Evolutionary conservation across 1,140 invertebrate species (phyloP).

Genomic region (Hycleus cichorii): DNA sequence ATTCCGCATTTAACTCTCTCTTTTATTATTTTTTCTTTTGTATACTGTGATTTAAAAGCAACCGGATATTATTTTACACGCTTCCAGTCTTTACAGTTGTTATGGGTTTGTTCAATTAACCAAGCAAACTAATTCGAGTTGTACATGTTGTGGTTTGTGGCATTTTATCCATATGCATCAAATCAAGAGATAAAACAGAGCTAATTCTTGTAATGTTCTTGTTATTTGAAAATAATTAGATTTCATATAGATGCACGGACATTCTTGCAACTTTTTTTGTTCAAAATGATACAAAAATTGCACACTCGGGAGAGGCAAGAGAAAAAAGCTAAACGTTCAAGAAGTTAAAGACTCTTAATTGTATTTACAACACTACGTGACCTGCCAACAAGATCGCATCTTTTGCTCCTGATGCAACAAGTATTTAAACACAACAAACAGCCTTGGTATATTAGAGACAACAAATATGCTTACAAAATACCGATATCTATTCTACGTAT

Average conservation of each 20-base stretch:
- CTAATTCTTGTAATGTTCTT: too few relatives aligned
- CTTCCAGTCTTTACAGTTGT: not conserved
- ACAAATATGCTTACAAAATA: conserved; percentile 6
- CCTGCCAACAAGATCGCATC: conserved; percentile 10
- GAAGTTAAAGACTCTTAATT: conserved; percentile 4
- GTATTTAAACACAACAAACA: conserved; percentile 5
- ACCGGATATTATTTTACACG: conserved; percentile 15
- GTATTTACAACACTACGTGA: conserved; percentile 16
- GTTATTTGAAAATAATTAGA: too few relatives aligned
- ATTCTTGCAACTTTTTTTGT: too few relatives aligned
- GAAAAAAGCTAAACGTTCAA: too few relatives aligned
- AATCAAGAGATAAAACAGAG: too few relatives aligned
- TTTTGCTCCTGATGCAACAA: conserved; percentile 9
- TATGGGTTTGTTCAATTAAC: conserved; percentile 6
- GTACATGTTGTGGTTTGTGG: not conserved
- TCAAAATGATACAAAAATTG: too few relatives aligned
- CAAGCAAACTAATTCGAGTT: conserved; percentile 7
- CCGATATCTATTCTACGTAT: too few relatives aligned
- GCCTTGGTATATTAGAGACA: conserved; percentile 7
- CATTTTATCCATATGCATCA: too few relatives aligned
- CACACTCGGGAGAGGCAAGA: too few relatives aligned
- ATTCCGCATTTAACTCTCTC: too few relatives aligned
- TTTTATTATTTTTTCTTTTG: not conserved
- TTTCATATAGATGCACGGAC: too few relatives aligned
- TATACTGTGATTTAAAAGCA: conserved; percentile 3